Base-by-base conservation (phyloP, 2,797 vertebrate species). In the Sebastes vulpes region DNA sequence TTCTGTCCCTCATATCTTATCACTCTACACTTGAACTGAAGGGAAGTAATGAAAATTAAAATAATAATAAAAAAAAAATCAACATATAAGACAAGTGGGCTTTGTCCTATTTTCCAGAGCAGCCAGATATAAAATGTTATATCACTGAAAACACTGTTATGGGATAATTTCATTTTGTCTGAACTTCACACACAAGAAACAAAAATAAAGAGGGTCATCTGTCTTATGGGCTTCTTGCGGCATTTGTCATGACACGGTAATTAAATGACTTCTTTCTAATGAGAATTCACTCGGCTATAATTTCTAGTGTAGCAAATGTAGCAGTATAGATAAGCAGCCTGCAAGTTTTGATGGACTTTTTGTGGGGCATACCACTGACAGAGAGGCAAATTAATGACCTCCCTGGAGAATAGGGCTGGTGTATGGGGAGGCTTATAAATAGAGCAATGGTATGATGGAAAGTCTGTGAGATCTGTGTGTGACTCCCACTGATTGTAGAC, bases 381-480 rank as follows among this genome's bases (percentile, higher is more conserved):
- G 89, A 86, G 85, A 91, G 85, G 89, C 87, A 93, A 94, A 95
- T 94, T 92, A 95, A 95, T 95, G 90, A 92, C 93, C 91, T 91
- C 91, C 90, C 94, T 63, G 53, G 90, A 88, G 94, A 90, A 74
- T 21, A 65, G 69, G 31, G 66, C 76, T 67, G 82, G 87, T 84
- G 85, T 85, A 84, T 72, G 35, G 92, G 91, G 90, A 94, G 77
- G 72, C 75, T 89, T 92, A 94, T 87, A 92, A 94, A 93, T 93
- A 95, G 93, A 91, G 88, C 79, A 16, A 48, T 90, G 90, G 77
- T 88, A 83, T 89, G 92, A 93, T 89, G 84, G 88, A 90, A 89
- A 80, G 79, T 86, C 82, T 87, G 87, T 90, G 87, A 86, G 89
- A 84, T 84, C 23, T 82, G 63, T 80, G 70, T 85, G 87, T 75